Base-by-base conservation (phyloP, 2,797 vertebrate genomes). In the Okamejei kenojei region DNA sequence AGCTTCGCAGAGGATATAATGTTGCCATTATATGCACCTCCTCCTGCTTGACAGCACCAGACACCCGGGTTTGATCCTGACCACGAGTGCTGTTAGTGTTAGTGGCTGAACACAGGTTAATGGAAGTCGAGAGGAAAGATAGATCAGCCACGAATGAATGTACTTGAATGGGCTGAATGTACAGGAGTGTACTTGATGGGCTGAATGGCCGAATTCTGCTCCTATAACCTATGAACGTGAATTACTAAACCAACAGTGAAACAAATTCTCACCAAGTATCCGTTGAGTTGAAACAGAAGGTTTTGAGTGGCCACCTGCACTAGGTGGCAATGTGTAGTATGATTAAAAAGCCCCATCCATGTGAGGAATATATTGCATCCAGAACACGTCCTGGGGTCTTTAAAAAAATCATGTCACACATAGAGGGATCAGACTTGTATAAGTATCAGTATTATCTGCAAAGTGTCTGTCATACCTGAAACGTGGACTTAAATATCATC, bases 401-500 rank as follows among this genome's bases (percentile, higher is more conserved):
- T 15, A 8, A 7, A 10, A 35, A 32, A 68, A 32, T 88, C 17
- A 68, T 35, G 32, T 88, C 61, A 68, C 84, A 88, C 61, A 65
- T 9, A 68, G 68, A 88, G 0, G n/a, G 65, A 35, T 35, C 15
- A 88, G 63, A 9, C n/a, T 88, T 35, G 17, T 7, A 45, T 21
- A 35, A 88, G n/a, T n/a, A 19, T 68, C n/a, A 8, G 17, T 88
- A 68, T 65, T 88, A 88, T 35, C 84, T 68, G 84, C n/a, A 88
- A 88, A 68, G 63, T 35, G 63, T 88, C n/a, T 68, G 61, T 35
- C 84, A 68, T 19, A 10, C 61, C 68, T 68, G 61, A 68, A 68
- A 32, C 35, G 32, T n/a, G n/a, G 82, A 86, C 58, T 86, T 86
- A 86, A 63, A 86, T 86, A 86, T 86, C 82, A 88, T 35, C 32